Evolutionary conservation across 1,140 invertebrate species (phyloP).

Genomic region (Apis cerana): DNA sequence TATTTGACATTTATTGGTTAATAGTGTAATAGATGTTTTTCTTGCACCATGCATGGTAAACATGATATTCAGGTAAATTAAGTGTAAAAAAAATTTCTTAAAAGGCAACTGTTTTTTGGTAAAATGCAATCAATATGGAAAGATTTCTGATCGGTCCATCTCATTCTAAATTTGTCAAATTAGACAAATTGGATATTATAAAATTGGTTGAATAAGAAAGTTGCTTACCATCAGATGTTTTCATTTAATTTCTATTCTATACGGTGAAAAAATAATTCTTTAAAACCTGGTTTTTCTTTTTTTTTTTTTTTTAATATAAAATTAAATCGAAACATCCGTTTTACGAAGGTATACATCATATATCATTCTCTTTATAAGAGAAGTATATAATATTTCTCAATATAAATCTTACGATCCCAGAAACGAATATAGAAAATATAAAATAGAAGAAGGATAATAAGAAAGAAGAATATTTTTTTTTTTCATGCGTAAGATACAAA

Average conservation of each 20-base stretch:
- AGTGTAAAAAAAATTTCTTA: not conserved
- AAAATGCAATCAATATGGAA: too few species aligned
- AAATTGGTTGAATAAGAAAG: not conserved
- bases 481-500: too few species aligned
- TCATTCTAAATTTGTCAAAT: slow-evolving; percentile 15
- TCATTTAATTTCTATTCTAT: not conserved
- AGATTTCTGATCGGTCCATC: not conserved
- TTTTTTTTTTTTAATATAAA: not conserved
- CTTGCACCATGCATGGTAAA: not conserved
- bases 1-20: not conserved
- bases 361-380: too few species aligned
- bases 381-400: too few species aligned
- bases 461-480: too few species aligned
- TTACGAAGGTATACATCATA: not conserved
- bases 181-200: not conserved
- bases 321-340: not conserved
- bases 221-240: slow-evolving; percentile 19
- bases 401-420: too few species aligned
- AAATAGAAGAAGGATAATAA: too few species aligned
- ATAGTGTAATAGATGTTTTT: not conserved
- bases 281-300: not conserved
- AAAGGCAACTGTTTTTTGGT: not conserved
- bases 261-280: not conserved
- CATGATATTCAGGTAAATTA: not conserved
- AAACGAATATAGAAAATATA: too few species aligned